These are phyloP conservation scores for Xiphophorus couchianus DNA, from an alignment of 2,113 vertebrate genomes.

Conservation along the genomic window DNA sequence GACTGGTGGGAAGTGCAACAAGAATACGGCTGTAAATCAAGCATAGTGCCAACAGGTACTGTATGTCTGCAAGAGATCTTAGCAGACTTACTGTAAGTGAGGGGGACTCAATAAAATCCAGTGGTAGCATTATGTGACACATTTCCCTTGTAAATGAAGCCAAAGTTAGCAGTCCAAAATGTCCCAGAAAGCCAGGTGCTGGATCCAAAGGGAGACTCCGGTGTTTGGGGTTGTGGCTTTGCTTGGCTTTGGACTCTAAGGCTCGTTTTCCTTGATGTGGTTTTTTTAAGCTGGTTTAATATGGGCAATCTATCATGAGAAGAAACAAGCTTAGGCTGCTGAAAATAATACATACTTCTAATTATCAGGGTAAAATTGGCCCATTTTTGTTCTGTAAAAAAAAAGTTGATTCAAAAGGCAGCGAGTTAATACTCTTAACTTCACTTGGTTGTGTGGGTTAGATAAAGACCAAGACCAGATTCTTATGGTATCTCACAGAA, in stretches of 20 bases:
- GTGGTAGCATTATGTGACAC: not conserved
- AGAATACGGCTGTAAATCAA: not conserved
- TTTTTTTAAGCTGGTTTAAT: not conserved
- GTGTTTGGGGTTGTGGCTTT: not conserved
- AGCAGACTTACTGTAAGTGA: not conserved
- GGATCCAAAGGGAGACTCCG: not conserved
- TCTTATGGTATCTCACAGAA: not conserved
- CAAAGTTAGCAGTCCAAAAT: not conserved
- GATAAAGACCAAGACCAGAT: constrained; percentile 33
- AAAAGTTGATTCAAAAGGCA: not conserved
- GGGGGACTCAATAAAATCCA: not conserved
- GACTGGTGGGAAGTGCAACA: not conserved
- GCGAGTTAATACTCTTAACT: constrained; percentile 5
- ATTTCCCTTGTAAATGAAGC: not conserved
- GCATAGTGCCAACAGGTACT: not conserved
- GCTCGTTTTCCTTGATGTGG: not conserved
- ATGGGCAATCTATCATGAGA: not conserved
- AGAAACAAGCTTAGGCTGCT: not conserved
- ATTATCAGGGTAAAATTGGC: constrained; percentile 6
- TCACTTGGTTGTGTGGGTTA: constrained; percentile 12
- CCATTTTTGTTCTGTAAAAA: not conserved
- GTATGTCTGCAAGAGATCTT: not conserved
- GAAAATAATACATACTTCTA: not conserved
- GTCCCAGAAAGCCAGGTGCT: not conserved
- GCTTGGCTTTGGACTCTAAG: not conserved